Evolutionary conservation across 2,113 vertebrate genomes (phyloP), one percentile per base, ranked within the genome.

Genomic region (Cacatua alba): DNA sequence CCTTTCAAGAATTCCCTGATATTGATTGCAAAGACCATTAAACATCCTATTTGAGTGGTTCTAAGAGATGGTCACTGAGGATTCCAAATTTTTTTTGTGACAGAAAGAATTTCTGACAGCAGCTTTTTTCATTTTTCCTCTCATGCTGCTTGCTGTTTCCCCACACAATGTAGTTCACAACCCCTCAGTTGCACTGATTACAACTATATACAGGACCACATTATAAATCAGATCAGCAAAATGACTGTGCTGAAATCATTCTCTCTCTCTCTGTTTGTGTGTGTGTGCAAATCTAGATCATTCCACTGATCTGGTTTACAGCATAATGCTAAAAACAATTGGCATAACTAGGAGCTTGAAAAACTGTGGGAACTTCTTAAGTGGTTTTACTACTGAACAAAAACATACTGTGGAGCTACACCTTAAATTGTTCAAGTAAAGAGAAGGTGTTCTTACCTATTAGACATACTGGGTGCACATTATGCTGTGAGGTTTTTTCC

Each of bases 341-440:
- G 51, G 76, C 43, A 86, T 25, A 91, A 86, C 12, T 13, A 53
- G 43, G 23, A 94, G 72, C 84, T 81, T 81, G 72, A 48, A 88
- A 88, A 94, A 71, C 92, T 95, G 94, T 95, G 94, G 88, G 94
- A 96, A 97, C 77, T 79, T 95, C 86, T 92, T 84, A 92, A 94
- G 76, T 91, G 86, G 88, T 96, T 96, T 95, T 79, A 71, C 60
- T 75, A 60, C 65, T 96, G 71, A 95, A 95, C 88, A 89, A 94
- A 95, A 95, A 82, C 72, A 81, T 55, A 82, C 43, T 82, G 80
- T 49, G 35, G 29, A 95, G 55, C 65, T 97, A 82, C 86, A 95
- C 59, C 72, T 95, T 86, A 82, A 89, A 95, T 33, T 86, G 92
- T 48, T 81, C 16, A 82, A 89, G n/a, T 70, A 87, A 80, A 96